phyloP scores from a whole-genome alignment of 1,140 invertebrate species.

The Artemia franciscana region DNA sequence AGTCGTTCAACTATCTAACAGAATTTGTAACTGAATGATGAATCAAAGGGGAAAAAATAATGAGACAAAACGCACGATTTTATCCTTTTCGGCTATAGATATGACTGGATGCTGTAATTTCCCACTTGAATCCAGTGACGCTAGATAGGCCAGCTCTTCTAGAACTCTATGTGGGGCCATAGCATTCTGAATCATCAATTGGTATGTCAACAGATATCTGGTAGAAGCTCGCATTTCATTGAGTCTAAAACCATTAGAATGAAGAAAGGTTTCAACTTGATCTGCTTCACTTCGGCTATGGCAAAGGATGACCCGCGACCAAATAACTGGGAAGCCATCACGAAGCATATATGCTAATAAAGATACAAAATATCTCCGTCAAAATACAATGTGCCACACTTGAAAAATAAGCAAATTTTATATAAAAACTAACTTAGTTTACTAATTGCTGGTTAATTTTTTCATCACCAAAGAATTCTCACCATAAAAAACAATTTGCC shows the following conservation, averaged over 20 bases:
- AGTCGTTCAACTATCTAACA: too few relatives aligned
- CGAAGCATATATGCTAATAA: neutral
- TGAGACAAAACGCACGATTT: neutral
- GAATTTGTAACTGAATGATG: too few relatives aligned
- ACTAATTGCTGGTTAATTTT: too few relatives aligned
- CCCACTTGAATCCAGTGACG: neutral
- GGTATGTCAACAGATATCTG: neutral
- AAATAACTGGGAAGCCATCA: neutral
- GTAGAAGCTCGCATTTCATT: neutral
- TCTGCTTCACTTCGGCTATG: neutral
- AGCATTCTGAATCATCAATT: neutral
- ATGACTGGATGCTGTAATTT: neutral
- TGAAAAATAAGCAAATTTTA: too few relatives aligned
- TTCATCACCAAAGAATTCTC: too few relatives aligned
- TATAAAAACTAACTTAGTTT: too few relatives aligned
- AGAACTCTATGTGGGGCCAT: neutral
- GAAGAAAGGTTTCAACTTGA: neutral
- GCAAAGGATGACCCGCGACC: neutral
- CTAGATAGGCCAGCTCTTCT: neutral
- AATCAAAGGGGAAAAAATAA: too few relatives aligned
- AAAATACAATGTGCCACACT: too few relatives aligned
- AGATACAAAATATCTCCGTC: too few relatives aligned
- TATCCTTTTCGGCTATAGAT: neutral
- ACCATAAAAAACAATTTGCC: too few relatives aligned
- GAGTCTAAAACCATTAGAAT: neutral